phyloP scores from a whole-genome alignment of 1,140 invertebrate species.

The Phthorimaea operculella region DNA sequence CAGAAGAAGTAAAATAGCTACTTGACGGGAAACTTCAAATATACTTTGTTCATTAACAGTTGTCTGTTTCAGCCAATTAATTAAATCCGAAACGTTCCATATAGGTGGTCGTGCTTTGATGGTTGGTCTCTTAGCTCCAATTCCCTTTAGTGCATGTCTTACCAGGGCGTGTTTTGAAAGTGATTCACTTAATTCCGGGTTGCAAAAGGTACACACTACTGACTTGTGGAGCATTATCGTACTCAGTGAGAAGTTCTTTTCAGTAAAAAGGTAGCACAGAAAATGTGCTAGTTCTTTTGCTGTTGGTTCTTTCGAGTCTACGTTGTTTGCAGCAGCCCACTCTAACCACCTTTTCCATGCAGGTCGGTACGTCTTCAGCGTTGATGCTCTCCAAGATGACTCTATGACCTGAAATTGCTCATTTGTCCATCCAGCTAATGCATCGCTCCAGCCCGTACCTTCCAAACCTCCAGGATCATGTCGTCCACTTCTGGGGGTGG shows the following conservation, averaged over 20 bases:
- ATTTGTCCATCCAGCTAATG: not conserved
- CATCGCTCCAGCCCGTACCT: constrained; percentile 13
- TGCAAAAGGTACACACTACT: constrained; percentile 2
- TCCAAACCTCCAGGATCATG: constrained; percentile 20
- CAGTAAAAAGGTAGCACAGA: not conserved
- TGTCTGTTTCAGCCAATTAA: not conserved
- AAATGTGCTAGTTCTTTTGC: not conserved
- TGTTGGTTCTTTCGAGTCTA: not conserved
- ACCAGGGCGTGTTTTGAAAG: not conserved
- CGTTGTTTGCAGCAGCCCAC: not conserved
- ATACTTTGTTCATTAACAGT: not conserved
- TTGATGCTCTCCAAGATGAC: constrained; percentile 3
- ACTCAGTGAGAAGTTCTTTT: not conserved
- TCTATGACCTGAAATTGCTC: not conserved
- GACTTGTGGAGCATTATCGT: constrained; percentile 8
- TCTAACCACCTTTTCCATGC: constrained; percentile 1
- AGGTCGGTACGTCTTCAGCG: not conserved
- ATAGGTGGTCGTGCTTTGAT: not conserved
- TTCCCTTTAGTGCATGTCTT: not conserved
- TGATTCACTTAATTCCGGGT: not conserved
- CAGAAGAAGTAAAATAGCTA: constrained; percentile 6
- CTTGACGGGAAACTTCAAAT: constrained; percentile 5
- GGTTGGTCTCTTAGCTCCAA: not conserved
- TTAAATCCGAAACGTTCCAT: constrained; percentile 1
- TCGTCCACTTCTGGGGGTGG: constrained; percentile 14